Percentiles rank a stretch among this genome's conserved stretches.
Evolutionary conservation across 2,888 invertebrate species (phyloP).

Genomic region (Latheticus oryzae): DNA sequence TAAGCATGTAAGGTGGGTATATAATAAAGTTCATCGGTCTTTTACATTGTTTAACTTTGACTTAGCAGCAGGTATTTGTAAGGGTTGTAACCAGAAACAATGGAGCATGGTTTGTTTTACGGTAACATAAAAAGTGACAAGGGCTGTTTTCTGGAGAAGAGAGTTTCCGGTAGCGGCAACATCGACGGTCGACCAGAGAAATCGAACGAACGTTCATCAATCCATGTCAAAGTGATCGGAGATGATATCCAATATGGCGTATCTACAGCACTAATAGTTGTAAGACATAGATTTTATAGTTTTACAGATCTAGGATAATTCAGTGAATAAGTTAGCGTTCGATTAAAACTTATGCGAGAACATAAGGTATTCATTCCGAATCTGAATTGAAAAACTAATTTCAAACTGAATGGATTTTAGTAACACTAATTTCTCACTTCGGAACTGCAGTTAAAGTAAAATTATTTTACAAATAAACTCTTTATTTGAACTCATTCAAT

Average conservation of each 20-base stretch:
- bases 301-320: constrained; percentile 41
- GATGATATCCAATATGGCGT: constrained; percentile 60
- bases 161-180: constrained; percentile 40
- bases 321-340: constrained; percentile 39
- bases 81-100: constrained; percentile 41
- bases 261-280: constrained; percentile 59
- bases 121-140: constrained; percentile 45
- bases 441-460: constrained; percentile 29
- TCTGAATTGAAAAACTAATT: constrained; percentile 47
- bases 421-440: constrained; percentile 39
- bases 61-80: constrained; percentile 30
- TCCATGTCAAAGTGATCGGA: constrained; percentile 57
- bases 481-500: constrained; percentile 42
- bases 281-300: constrained; percentile 58
- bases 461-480: constrained; percentile 32
- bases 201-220: constrained; percentile 57
- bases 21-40: constrained; percentile 22
- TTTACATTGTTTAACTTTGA: constrained; percentile 28
- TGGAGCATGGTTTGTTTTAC: constrained; percentile 41
- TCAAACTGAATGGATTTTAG: constrained; percentile 42
- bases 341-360: constrained; percentile 38
- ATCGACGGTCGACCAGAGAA: constrained; percentile 46
- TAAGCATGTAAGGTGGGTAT: constrained; percentile 7
- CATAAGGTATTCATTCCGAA: constrained; percentile 39
- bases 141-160: constrained; percentile 44